A percentile compares a stretch with the other conserved stretches of the same genome.
phyloP scores from a whole-genome alignment of 1,140 invertebrate genomes.

The Magallana angulata region DNA sequence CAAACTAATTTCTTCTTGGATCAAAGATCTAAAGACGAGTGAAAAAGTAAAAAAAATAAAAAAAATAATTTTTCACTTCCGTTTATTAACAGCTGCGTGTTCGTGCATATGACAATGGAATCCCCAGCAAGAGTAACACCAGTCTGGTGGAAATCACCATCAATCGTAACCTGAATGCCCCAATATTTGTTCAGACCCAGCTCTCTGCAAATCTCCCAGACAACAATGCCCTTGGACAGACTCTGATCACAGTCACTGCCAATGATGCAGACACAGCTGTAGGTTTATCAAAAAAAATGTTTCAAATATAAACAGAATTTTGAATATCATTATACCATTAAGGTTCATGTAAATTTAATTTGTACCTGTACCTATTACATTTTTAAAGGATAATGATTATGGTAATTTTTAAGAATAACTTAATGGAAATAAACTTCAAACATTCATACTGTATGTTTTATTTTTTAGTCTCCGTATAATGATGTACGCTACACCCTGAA shows the following conservation, averaged over 20 bases:
- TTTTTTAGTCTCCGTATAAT: constrained; percentile 67
- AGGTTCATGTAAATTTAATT: no score
- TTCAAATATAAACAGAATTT: not conserved
- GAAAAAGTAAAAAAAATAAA: no score
- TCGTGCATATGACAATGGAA: constrained; percentile 68
- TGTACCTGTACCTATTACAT: no score
- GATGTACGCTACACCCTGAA: constrained; percentile 55
- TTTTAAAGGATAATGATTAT: no score
- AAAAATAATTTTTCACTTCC: not conserved
- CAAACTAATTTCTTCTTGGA: not conserved
- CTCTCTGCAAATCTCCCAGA: constrained; percentile 40
- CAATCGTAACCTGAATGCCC: constrained; percentile 64
- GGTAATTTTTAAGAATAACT: no score
- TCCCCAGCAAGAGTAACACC: constrained; percentile 61
- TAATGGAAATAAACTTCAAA: not conserved
- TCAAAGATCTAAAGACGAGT: no score
- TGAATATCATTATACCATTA: no score
- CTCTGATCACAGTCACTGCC: constrained; percentile 55
- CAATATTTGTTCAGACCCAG: constrained; percentile 49
- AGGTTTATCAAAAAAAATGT: not conserved
- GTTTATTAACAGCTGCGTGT: constrained; percentile 59
- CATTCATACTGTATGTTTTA: not conserved
- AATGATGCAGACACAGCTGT: constrained; percentile 60
- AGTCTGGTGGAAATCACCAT: constrained; percentile 63
- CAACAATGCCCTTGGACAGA: constrained; percentile 46